A percentile compares a stretch with the other conserved stretches of the same genome.
Conservation (phyloP, 2,888 invertebrate species). For the Colletes collaris region DNA sequence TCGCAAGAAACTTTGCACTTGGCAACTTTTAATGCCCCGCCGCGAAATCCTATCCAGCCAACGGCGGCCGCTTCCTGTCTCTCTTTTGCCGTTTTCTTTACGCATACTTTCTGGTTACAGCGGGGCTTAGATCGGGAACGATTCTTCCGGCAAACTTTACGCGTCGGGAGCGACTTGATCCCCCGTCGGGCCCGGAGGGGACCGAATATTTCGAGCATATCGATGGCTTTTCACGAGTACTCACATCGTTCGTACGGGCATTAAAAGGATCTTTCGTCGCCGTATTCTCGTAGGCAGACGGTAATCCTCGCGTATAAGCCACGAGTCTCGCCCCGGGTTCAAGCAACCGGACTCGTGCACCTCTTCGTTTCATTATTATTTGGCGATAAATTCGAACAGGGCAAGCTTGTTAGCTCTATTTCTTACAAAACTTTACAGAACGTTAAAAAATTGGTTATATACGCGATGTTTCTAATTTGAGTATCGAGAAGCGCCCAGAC, state of each 20-base stretch:
- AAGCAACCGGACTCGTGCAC: too few species aligned
- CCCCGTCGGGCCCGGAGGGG: neutral
- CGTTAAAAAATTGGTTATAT: too few species aligned
- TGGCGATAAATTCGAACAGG: too few species aligned
- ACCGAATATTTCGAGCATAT: conserved; percentile 22
- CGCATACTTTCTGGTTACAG: conserved; percentile 56
- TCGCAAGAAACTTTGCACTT: conserved; percentile 81
- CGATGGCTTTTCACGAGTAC: conserved; percentile 9
- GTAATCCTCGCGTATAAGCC: too few species aligned
- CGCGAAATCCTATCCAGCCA: conserved; percentile 70
- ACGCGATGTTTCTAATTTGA: too few species aligned
- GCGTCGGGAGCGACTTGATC: conserved; percentile 50
- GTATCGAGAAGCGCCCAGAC: too few species aligned
- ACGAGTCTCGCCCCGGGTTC: too few species aligned
- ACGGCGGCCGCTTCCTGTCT: conserved; percentile 22
- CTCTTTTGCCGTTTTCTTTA: conserved; percentile 52
- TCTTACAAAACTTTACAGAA: too few species aligned
- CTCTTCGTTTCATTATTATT: too few species aligned
- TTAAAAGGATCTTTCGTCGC: too few species aligned
- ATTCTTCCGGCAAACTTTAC: conserved; percentile 64
- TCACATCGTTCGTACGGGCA: neutral
- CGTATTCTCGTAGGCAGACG: too few species aligned
- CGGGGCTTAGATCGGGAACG: conserved; percentile 59
- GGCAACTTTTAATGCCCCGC: conserved; percentile 81
- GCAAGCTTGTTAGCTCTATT: too few species aligned